Evolutionary conservation across 2,113 vertebrate genomes (phyloP).

Genomic region (Neotragus moschatus): DNA sequence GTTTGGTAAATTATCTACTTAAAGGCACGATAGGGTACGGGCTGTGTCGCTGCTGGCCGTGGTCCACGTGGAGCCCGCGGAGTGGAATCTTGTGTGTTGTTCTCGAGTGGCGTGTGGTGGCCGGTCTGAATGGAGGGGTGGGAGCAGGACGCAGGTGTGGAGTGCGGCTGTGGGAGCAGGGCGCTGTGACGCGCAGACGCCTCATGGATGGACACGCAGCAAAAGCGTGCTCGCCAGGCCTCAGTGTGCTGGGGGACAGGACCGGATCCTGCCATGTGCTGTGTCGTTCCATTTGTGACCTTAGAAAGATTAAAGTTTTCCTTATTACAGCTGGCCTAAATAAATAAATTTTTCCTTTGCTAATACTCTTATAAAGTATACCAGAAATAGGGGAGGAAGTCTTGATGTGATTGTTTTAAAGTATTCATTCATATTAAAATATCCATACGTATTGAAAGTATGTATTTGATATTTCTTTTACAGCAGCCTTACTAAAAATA

Average conservation of each 20-base stretch:
- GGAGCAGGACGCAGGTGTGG: not conserved
- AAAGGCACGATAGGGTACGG: rapidly evolving
- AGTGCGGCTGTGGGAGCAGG: not conserved
- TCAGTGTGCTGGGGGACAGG: rapidly evolving
- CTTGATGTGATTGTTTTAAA: not conserved
- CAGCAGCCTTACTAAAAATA: not conserved
- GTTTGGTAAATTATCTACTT: not conserved
- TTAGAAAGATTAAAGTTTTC: not conserved
- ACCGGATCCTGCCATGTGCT: rapidly evolving
- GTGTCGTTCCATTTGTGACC: not conserved
- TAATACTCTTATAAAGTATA: not conserved
- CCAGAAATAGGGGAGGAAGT: not conserved
- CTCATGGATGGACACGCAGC: rapidly evolving
- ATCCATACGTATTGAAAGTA: not conserved
- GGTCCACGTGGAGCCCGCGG: rapidly evolving
- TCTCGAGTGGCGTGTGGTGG: not conserved
- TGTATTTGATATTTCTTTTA: not conserved
- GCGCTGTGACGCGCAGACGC: rapidly evolving
- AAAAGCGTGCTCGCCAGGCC: rapidly evolving
- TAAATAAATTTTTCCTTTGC: not conserved
- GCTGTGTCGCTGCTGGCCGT: rapidly evolving
- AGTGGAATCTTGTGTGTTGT: rapidly evolving
- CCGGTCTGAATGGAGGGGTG: not conserved
- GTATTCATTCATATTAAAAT: not conserved
- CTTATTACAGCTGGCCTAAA: not conserved